Percentiles rank a stretch among this genome's conserved stretches.
Evolutionary conservation across 2,888 invertebrate species (phyloP).

Genomic region (Mesoligia furuncula): DNA sequence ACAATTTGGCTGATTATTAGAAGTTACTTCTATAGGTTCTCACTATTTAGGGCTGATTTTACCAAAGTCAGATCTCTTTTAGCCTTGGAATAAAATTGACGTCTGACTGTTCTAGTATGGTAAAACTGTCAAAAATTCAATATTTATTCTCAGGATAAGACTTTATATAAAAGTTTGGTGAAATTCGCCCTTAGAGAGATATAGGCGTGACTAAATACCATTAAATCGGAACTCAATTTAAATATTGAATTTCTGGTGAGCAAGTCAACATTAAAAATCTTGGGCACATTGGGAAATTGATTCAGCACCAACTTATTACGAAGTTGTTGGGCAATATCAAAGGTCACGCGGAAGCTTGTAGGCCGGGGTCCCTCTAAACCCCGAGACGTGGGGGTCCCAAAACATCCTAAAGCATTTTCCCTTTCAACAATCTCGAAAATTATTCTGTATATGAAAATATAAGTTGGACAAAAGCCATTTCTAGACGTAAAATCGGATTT

Average conservation of each 20-base stretch:
- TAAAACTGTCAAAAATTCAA: no score
- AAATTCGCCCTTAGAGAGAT: no score
- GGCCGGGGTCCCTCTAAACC: constrained; percentile 28
- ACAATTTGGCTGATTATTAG: neutral
- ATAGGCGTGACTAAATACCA: no score
- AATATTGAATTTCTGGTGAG: constrained; percentile 38
- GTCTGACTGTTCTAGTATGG: no score
- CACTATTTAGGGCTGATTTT: neutral
- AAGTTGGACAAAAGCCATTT: constrained; percentile 56
- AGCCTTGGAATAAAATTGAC: no score
- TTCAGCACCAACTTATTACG: constrained; percentile 56
- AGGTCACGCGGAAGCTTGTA: constrained; percentile 60
- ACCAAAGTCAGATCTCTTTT: no score
- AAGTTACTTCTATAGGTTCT: neutral
- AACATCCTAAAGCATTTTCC: constrained; percentile 58
- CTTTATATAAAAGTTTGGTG: no score
- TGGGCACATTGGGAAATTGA: constrained; percentile 52
- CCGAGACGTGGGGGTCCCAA: constrained; percentile 37
- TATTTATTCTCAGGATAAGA: no score
- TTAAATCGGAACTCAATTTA: constrained; percentile 14
- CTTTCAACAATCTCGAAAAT: constrained; percentile 58
- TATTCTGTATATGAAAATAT: constrained; percentile 53
- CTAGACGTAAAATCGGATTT: constrained; percentile 42
- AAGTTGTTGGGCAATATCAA: constrained; percentile 61
- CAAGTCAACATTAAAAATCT: constrained; percentile 37